Evolutionary conservation across 2,113 vertebrate genomes (phyloP).

Genomic region (Misgurnus anguillicaudatus): DNA sequence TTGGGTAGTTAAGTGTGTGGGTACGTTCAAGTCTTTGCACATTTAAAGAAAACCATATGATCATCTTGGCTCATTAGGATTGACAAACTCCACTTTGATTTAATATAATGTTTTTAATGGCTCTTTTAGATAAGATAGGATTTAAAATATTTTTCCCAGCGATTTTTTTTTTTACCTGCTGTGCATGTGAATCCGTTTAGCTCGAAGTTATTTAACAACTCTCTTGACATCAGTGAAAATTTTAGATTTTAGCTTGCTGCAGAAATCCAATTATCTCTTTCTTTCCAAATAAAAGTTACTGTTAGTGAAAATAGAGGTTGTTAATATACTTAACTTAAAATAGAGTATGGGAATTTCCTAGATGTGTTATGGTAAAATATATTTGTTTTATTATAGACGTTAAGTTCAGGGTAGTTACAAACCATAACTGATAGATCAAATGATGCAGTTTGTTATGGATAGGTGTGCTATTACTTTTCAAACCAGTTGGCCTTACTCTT

Average conservation of each 20-base stretch:
- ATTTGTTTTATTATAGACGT: not conserved
- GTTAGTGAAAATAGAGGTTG: not conserved
- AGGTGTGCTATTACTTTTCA: too few species aligned
- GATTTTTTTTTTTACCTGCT: too few species aligned
- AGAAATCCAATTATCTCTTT: not conserved
- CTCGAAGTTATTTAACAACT: not conserved
- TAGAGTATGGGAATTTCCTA: not conserved
- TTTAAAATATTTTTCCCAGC: too few species aligned
- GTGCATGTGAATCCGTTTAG: not conserved
- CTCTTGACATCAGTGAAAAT: not conserved
- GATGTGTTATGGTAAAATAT: not conserved
- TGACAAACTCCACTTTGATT: not conserved
- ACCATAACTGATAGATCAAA: too few species aligned
- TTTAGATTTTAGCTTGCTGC: not conserved
- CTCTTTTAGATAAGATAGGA: slow-evolving; percentile 1
- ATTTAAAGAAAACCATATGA: not conserved
- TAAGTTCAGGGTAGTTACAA: too few species aligned
- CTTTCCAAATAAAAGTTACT: slow-evolving; percentile 4
- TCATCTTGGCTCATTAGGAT: not conserved
- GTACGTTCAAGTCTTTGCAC: too few species aligned
- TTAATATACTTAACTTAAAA: not conserved
- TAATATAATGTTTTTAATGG: slow-evolving; percentile 11
- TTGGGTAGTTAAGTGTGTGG: too few species aligned
- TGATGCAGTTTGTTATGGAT: too few species aligned
- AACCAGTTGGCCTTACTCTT: too few species aligned